Evolutionary conservation across 2,888 invertebrate genomes (phyloP).

Genomic region (Rotaria magnacalcarata): DNA sequence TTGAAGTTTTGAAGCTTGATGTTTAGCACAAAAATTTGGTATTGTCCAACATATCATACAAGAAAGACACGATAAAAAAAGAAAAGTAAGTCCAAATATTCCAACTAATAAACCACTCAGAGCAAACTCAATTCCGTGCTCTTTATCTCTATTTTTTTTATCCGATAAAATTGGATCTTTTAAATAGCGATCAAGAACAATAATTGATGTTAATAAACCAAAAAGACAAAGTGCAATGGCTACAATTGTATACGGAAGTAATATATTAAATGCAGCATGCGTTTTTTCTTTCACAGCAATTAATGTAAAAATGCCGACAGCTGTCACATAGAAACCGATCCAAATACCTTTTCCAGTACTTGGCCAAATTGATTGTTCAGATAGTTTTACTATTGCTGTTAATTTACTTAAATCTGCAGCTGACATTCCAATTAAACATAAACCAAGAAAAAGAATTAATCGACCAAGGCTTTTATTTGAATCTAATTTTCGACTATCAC

Average conservation of each 20-base stretch:
- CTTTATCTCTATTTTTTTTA: not conserved
- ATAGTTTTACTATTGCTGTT: not conserved
- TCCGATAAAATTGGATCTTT: not conserved
- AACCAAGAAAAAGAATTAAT: not conserved
- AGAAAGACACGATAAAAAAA: conserved; percentile 2
- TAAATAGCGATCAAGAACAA: not conserved
- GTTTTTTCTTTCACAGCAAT: not conserved
- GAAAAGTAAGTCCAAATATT: not conserved
- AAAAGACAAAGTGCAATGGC: not conserved
- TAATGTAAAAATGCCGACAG: not conserved
- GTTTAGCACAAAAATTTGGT: not conserved
- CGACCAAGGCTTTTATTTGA: not conserved
- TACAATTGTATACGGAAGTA: not conserved
- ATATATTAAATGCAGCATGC: not conserved
- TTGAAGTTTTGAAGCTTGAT: not conserved
- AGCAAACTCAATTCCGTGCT: not conserved
- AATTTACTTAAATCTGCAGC: not conserved
- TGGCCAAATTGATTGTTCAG: conserved; percentile 5
- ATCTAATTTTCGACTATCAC: not conserved
- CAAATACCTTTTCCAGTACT: not conserved
- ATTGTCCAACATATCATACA: conserved; percentile 17
- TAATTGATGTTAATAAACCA: conserved; percentile 9
- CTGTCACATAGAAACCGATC: not conserved
- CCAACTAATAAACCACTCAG: not conserved
- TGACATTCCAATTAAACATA: not conserved